Conservation (phyloP, 2,888 invertebrate species). For the Spialia ferax region DNA sequence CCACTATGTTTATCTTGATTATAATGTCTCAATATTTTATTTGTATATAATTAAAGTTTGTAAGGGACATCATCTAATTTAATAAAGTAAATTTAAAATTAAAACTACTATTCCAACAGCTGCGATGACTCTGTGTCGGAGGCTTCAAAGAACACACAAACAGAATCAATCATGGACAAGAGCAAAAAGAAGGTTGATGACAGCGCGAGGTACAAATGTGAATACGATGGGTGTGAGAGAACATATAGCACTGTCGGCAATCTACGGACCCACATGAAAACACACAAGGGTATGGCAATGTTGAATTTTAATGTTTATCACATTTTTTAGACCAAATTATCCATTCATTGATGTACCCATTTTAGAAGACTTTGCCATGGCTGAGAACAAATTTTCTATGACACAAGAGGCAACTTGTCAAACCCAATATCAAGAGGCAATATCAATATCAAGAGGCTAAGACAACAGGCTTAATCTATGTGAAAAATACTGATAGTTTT, state of each 20-base stretch:
- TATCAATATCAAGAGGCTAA: too few relatives aligned
- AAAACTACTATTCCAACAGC: slow-evolving; percentile 41
- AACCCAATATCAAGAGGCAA: too few relatives aligned
- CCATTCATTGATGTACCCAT: too few relatives aligned
- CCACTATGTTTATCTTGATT: too few relatives aligned
- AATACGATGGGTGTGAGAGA: slow-evolving; percentile 94
- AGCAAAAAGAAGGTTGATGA: slow-evolving; percentile 69
- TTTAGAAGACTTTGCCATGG: too few relatives aligned
- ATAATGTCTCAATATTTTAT: not conserved
- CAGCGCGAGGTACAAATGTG: slow-evolving; percentile 91
- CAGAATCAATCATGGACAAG: slow-evolving; percentile 63
- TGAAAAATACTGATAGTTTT: too few relatives aligned
- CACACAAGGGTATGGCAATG: slow-evolving; percentile 93
- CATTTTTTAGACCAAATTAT: too few relatives aligned
- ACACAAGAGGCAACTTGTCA: too few relatives aligned
- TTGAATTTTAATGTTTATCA: too few relatives aligned
- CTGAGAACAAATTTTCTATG: too few relatives aligned
- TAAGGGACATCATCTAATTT: not conserved
- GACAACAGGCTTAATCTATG: too few relatives aligned
- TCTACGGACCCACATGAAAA: slow-evolving; percentile 97
- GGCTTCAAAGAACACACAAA: slow-evolving; percentile 52
- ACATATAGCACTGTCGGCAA: slow-evolving; percentile 98
- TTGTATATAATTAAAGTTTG: not conserved
- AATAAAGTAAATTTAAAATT: not conserved
- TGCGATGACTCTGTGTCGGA: slow-evolving; percentile 67